Base-by-base conservation (phyloP, 2,113 vertebrate genomes). In the Vidua macroura region DNA sequence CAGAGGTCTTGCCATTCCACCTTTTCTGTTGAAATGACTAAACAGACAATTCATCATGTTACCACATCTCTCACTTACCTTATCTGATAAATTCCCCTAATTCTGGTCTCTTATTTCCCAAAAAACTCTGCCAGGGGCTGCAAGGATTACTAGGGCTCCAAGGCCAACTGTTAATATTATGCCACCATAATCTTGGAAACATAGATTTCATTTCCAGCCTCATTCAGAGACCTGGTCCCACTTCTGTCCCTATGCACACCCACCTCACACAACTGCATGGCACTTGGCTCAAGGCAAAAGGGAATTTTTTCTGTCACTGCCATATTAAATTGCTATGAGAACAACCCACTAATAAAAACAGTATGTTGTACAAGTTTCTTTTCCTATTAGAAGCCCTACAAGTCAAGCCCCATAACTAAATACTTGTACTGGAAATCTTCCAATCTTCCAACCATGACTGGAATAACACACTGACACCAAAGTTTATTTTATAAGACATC, bases 401-500 rank as follows among this genome's bases (percentile, higher is more conserved):
- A 94, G 83, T 91, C 74, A 92, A 89, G 93, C 75, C 51, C 86
- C 95, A 93, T 63, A 83, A 86, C 55, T 73, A 74, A 95, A 91
- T 69, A 91, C 74, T 90, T 83, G 64, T 72, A 59, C 74, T 95
- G 95, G 88, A 51, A 77, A 44, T 83, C 43, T 95, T 94, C 94
- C 93, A 77, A 44, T 83, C 43, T 95, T 94, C 94, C 93, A 91
- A 44, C 33, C 28, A 37, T 31, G 52, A 89, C 93, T 46, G 44
- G 81, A 93, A 96, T 92, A 94, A 89, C 75, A 93, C 8, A 66
- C 59, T 84, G 62, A 85, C 44, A 70, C 2, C 1, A 67, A 95
- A 83, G 82, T 83, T 93, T 88, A 75, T 85, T 95, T 91, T 93
- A 64, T 85, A 91, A 95, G 83, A 91, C 78, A 94, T 55, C 46